A percentile compares a stretch with the other conserved stretches of the same genome.
Conservation (phyloP, 2,888 invertebrate genomes). For the Drosophila siamana region DNA sequence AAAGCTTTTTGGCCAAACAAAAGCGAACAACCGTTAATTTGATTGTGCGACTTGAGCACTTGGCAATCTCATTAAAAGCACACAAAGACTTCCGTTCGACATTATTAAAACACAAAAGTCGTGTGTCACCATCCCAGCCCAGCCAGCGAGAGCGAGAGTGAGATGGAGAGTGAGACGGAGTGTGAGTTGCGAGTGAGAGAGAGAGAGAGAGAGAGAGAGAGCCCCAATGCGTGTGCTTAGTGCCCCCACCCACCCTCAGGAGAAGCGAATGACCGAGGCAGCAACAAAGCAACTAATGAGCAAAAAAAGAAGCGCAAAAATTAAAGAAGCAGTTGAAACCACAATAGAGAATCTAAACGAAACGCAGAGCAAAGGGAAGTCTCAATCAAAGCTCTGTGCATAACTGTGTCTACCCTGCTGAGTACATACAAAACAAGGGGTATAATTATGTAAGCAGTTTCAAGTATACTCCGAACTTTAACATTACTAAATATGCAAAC, state of each 20-base stretch:
- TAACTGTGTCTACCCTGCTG: conserved; percentile 5
- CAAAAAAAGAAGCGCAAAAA: conserved; percentile 5
- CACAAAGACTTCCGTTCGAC: conserved; percentile 59
- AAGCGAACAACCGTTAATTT: conserved; percentile 49
- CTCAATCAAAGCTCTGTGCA: conserved; percentile 25
- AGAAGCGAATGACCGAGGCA: neutral
- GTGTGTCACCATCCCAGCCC: conserved; percentile 28
- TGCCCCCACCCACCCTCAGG: conserved; percentile 2
- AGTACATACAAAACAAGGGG: neutral
- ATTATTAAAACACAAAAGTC: conserved; percentile 21
- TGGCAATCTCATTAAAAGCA: conserved; percentile 44
- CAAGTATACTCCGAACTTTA: too few species aligned
- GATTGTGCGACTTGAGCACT: conserved; percentile 40
- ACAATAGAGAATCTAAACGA: neutral
- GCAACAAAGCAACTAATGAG: conserved; percentile 26
- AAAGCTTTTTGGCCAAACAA: conserved; percentile 16
- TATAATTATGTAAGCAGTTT: too few species aligned
- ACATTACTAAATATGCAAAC: too few species aligned
- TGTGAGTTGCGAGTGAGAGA: neutral
- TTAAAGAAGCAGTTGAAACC: conserved; percentile 4
- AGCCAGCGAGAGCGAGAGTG: neutral
- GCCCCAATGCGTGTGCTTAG: neutral
- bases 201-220: neutral
- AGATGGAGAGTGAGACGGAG: neutral
- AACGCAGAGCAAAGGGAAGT: conserved; percentile 14